Percentiles rank a stretch among this genome's conserved stretches.
Evolutionary conservation across 2,797 vertebrate species (phyloP).

Genomic region (Pseudochaenichthys georgianus): DNA sequence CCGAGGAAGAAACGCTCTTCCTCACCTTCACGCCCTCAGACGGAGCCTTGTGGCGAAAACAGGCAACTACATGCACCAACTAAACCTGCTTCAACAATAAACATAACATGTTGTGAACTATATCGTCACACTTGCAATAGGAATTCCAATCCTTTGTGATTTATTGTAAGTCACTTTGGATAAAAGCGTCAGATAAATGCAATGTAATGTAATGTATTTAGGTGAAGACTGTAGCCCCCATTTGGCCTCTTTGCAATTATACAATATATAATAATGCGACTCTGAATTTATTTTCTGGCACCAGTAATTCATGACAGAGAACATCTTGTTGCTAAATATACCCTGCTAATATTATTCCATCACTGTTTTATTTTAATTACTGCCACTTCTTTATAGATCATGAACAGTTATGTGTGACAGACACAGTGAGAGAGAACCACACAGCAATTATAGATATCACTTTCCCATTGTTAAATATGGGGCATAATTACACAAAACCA

Average conservation of each 20-base stretch:
- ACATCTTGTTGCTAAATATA: conserved; percentile 1
- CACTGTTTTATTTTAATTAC: not conserved
- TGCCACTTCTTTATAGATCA: not conserved
- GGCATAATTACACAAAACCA: conserved; percentile 32
- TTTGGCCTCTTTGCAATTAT: not conserved
- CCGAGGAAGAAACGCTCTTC: too few species aligned
- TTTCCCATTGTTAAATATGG: conserved; percentile 31
- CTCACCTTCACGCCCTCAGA: too few species aligned
- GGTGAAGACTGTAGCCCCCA: not conserved
- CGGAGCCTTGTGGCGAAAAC: too few species aligned
- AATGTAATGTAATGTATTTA: not conserved
- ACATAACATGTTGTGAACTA: too few species aligned
- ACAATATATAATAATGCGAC: not conserved
- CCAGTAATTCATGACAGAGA: not conserved
- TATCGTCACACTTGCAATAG: not conserved
- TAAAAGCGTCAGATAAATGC: too few species aligned
- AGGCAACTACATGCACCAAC: too few species aligned
- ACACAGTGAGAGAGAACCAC: not conserved
- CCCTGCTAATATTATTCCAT: not conserved
- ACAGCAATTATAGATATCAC: conserved; percentile 2
- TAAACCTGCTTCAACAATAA: too few species aligned
- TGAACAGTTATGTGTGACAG: conserved; percentile 10
- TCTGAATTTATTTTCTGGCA: conserved; percentile 1
- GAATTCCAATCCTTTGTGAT: not conserved
- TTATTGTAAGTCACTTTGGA: not conserved